Evolutionary conservation across 1,140 invertebrate species (phyloP), one percentile per base, ranked within the genome.

Genomic region (Vanessa atalanta): DNA sequence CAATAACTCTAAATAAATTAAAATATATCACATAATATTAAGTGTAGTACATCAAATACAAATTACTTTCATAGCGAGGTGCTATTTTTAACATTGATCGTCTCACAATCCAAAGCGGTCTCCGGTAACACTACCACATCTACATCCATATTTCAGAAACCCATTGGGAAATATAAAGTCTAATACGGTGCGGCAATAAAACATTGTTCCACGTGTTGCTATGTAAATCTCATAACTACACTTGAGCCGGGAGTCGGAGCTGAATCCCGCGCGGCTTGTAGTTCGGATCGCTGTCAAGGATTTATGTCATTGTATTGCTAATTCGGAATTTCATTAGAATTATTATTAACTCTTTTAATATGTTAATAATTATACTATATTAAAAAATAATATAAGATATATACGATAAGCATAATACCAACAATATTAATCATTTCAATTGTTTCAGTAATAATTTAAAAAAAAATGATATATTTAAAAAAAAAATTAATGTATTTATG

Each of bases 191-290:
- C n/a, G 47, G 71, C 80, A 80, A 86, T 83, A 87, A 87, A 89
- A 89, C 83, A 88, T 84, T 84, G 86, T 87, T 88, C 77, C 77
- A 81, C 82, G 79, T 85, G 81, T 87, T 83, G 70, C 77, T 81
- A 87, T 87, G 85, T 86, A 88, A 87, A 88, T 88, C 82, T 81
- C 81, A 82, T 84, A 82, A 83, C 82, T 80, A 86, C 79, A 73
- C 79, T 83, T 83, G 83, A 82, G 78, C 76, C 72, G 53, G 47
- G 8, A 14, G 57, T 15, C 55, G 57, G 55, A 37, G 55, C 73
- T 26, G 65, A 66, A 78, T 84, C 80, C 78, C 79, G 51, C 14
- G 77, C 72, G 83, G 75, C 71, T 80, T 78, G 79, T 82, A 80
- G 78, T 78, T 82, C 50, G 63, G 70, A 70, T 75, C 73, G 65